Conservation (phyloP, 2,797 vertebrate species). For the Agapornis canus region DNA sequence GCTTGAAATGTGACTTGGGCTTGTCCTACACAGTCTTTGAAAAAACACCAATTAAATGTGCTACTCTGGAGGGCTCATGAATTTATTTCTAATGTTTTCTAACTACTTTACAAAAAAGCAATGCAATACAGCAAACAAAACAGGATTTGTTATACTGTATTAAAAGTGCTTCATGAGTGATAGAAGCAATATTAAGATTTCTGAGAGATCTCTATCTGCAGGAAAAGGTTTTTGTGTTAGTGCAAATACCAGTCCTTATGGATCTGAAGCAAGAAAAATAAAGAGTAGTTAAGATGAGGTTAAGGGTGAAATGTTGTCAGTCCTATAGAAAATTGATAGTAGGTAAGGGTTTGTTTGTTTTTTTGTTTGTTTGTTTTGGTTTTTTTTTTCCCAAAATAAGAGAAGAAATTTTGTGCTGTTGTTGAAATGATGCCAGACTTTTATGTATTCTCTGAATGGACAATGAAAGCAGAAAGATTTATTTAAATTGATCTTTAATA, state of each 20-base stretch:
- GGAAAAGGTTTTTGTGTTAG: neutral
- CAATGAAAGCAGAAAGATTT: neutral
- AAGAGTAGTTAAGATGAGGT: neutral
- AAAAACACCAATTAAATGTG: neutral
- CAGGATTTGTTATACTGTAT: neutral
- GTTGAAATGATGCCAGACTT: neutral
- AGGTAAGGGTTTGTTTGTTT: accelerated
- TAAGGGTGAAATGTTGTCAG: neutral
- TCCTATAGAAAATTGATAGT: neutral
- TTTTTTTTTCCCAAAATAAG: neutral
- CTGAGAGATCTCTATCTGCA: neutral
- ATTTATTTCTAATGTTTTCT: neutral
- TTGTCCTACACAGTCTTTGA: constrained; percentile 7
- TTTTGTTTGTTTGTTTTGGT: too few relatives aligned
- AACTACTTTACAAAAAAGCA: neutral
- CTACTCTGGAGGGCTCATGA: neutral
- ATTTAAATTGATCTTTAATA: neutral
- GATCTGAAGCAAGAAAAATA: neutral
- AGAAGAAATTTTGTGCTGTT: too few relatives aligned
- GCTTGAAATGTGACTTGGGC: constrained; percentile 4
- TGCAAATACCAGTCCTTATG: neutral
- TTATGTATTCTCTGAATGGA: neutral
- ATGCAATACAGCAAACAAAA: neutral
- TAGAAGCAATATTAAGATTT: neutral
- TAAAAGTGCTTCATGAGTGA: neutral